Evolutionary conservation across 2,888 invertebrate genomes (phyloP).

Genomic region (Athetis lepigone): DNA sequence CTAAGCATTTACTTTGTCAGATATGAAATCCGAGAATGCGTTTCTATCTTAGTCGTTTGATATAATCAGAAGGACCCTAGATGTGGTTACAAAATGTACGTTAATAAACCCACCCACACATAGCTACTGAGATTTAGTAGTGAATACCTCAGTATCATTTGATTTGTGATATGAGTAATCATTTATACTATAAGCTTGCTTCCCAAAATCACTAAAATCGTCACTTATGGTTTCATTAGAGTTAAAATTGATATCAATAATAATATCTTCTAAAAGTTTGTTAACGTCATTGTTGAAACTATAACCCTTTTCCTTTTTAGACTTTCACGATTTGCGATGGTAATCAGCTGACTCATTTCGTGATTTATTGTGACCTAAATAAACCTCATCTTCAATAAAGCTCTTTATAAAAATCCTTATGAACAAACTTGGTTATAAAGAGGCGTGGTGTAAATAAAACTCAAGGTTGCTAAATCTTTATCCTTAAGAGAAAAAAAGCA

Average conservation of each 20-base stretch:
- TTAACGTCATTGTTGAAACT: neutral
- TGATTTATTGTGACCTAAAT: slow-evolving; percentile 31
- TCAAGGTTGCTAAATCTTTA: slow-evolving; percentile 17
- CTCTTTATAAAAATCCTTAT: neutral
- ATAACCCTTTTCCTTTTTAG: neutral
- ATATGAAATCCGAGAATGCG: slow-evolving; percentile 62
- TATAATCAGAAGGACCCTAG: slow-evolving; percentile 61
- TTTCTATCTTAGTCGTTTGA: slow-evolving; percentile 60
- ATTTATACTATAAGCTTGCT: slow-evolving; percentile 10
- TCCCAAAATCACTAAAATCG: neutral
- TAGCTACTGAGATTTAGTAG: slow-evolving; percentile 44
- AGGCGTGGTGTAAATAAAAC: slow-evolving; percentile 12
- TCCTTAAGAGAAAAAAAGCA: slow-evolving; percentile 5
- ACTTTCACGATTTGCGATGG: slow-evolving; percentile 15
- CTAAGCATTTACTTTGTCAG: slow-evolving; percentile 57
- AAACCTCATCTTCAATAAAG: slow-evolving; percentile 3
- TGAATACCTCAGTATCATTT: slow-evolving; percentile 34
- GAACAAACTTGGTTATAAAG: neutral
- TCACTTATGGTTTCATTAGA: neutral
- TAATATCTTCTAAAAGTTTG: neutral
- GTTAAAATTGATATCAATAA: neutral
- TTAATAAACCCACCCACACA: slow-evolving; percentile 61
- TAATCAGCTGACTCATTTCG: slow-evolving; percentile 13
- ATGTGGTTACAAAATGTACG: slow-evolving; percentile 61
- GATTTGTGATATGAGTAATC: slow-evolving; percentile 37